Evolutionary conservation across 2,888 invertebrate species (phyloP), one percentile per base, ranked within the genome.

Genomic region (Sycophila texana): DNA sequence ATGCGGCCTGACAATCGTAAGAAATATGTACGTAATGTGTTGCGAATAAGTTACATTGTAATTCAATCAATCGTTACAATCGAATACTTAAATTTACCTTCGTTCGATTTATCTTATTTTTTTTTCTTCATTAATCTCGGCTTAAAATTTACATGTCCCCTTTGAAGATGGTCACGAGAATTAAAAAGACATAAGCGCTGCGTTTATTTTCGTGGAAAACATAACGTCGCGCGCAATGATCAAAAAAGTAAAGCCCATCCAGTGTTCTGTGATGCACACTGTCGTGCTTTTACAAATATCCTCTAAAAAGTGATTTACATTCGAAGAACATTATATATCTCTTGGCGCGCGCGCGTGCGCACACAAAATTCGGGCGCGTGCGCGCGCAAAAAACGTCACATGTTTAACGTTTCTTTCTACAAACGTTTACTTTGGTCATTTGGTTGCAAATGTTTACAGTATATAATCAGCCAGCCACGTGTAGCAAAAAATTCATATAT

Each of bases 341-440:
- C 77, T 79, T 68, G 78, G 68, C 55, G 74, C 65, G 70, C 73
- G 58, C 49, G 67, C 81, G 76, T 74, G 47, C 47, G 63, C 77
- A 68, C 76, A 68, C 79, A 72, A 70, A 81, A 79, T 81, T 76
- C 67, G 67, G 65, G 75, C 74, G 75, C 71, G 63, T 75, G 74
- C 75, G 79, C 80, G 82, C 81, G 79, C 79, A 79, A 81, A 83
- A 83, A 82, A 83, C 81, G 74, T 77, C 67, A 68, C 81, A 70
- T 78, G 77, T 82, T 83, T 80, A 77, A 83, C 83, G 82, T 84
- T 84, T 82, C 79, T 76, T 70, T 79, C 79, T 81, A 80, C 80
- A 83, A 84, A 82, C 74, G 81, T 83, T 82, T 82, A 85, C 86
- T 86, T 87, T 87, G 87, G 86, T 87, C 87, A 86, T 83, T 85